Conservation (phyloP, 2,888 invertebrate species). For the Chaetogeoica ovagalla region DNA sequence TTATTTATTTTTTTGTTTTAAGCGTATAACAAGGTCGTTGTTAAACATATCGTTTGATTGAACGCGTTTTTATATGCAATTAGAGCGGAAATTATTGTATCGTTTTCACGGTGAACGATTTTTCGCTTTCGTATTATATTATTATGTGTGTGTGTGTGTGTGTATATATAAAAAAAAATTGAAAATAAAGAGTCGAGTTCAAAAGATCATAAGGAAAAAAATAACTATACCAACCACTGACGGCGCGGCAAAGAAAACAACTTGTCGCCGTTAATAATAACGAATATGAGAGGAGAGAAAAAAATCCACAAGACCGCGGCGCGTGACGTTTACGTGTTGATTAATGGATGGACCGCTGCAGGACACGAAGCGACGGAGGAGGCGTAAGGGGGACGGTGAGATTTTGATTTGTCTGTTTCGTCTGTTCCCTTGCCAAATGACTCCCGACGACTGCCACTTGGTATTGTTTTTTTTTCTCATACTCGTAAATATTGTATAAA, state of each 20-base stretch:
- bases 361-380: background rate
- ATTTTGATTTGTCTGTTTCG: conserved; percentile 52
- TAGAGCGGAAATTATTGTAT: no score
- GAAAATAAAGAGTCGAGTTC: conserved; percentile 13
- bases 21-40: no score
- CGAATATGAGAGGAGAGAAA: background rate
- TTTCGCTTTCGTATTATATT: no score
- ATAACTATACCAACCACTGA: background rate
- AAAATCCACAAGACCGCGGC: background rate
- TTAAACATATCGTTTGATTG: no score
- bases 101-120: no score
- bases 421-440: conserved; percentile 50
- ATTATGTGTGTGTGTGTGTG: no score
- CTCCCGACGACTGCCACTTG: conserved; percentile 6
- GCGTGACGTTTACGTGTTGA: conserved; percentile 33
- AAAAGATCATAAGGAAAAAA: conserved; percentile 13
- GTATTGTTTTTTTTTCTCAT: background rate
- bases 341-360: conserved; percentile 39
- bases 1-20: no score
- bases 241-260: conserved; percentile 42
- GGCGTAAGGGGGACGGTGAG: conserved; percentile 28
- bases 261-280: conserved; percentile 41
- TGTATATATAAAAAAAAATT: no score
- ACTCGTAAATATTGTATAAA: no score
- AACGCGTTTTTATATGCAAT: no score